phyloP scores from a whole-genome alignment of 2,113 vertebrate species.

The Xiphorhynchus elegans region DNA sequence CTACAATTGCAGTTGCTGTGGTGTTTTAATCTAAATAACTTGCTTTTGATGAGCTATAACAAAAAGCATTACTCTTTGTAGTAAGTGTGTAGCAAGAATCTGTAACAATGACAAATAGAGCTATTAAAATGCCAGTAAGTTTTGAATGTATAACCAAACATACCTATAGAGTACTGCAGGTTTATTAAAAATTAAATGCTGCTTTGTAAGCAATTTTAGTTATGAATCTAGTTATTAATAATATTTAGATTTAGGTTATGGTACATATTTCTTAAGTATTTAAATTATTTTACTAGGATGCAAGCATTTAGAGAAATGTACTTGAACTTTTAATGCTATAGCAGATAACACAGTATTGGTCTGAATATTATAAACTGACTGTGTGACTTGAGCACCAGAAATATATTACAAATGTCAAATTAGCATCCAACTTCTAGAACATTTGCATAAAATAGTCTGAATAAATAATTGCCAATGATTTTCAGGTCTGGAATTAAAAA shows the following conservation, averaged over 20 bases:
- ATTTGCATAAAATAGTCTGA: constrained; percentile 35
- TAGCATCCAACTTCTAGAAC: constrained; percentile 32
- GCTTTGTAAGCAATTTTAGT: neutral
- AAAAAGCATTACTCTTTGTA: neutral
- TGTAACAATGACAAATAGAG: neutral
- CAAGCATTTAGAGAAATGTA: neutral
- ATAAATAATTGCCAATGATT: constrained; percentile 43
- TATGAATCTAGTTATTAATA: neutral
- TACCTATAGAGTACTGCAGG: neutral
- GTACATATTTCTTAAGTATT: neutral
- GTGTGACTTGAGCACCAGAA: constrained; percentile 13
- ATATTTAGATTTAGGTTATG: neutral
- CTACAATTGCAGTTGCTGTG: neutral
- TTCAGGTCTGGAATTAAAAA: constrained; percentile 15
- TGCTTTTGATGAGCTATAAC: neutral
- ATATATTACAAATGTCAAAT: constrained; percentile 61
- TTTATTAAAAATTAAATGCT: constrained; percentile 13
- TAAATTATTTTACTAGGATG: neutral
- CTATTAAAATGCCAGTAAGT: neutral
- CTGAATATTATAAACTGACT: constrained; percentile 42
- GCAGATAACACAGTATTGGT: constrained; percentile 8
- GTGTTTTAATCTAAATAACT: neutral
- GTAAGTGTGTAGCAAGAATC: neutral
- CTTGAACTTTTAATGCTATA: constrained; percentile 23
- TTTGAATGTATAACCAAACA: neutral